phyloP scores from a whole-genome alignment of 2,797 vertebrate species.

The Todus mexicanus region DNA sequence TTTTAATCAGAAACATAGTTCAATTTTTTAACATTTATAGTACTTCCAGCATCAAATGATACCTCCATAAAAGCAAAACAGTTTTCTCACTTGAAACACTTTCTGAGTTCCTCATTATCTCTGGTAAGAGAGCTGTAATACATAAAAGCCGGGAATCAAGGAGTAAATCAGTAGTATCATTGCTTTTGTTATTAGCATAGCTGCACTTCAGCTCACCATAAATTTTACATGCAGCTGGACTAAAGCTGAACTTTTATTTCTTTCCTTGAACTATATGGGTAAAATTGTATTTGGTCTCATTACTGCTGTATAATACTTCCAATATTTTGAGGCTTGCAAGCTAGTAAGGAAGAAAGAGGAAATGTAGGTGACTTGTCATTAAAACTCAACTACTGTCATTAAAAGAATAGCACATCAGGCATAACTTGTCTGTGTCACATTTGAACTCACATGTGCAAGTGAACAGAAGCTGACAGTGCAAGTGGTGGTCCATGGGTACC shows the following conservation, averaged over 20 bases:
- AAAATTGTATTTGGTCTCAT: not conserved
- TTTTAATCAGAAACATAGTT: not conserved
- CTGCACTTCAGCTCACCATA: not conserved
- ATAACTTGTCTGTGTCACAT: not conserved
- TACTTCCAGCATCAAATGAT: conserved; percentile 30
- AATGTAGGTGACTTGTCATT: not conserved
- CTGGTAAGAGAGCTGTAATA: not conserved
- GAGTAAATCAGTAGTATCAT: not conserved
- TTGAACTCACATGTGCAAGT: not conserved
- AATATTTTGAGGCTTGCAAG: not conserved
- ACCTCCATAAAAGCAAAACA: conserved; percentile 23
- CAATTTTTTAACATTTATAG: conserved; percentile 2
- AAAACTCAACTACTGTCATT: conserved; percentile 35
- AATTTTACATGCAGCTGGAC: not conserved
- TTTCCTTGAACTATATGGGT: not conserved
- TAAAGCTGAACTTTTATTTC: not conserved
- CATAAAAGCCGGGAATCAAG: not conserved
- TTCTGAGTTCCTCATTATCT: not conserved
- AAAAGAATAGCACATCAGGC: conserved; percentile 36
- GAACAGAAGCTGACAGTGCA: not conserved
- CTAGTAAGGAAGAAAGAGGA: conserved; percentile 3
- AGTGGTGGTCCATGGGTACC: not conserved
- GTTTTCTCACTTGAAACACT: not conserved
- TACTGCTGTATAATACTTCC: not conserved
- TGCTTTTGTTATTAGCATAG: not conserved